Evolutionary conservation across 2,888 invertebrate species (phyloP).

Genomic region (Cryptus armator): DNA sequence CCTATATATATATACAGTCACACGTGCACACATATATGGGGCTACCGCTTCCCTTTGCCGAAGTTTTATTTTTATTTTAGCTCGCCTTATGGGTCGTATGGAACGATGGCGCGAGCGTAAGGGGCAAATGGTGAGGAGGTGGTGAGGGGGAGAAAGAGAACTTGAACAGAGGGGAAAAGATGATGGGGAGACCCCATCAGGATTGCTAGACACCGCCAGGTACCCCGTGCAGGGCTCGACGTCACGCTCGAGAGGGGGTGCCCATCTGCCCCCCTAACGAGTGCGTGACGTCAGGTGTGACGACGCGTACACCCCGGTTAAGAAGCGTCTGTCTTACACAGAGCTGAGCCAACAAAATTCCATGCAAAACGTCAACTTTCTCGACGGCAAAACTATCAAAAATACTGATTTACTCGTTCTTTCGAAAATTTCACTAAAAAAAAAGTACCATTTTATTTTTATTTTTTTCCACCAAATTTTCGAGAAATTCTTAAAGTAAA

Average conservation of each 20-base stretch:
- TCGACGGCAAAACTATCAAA: constrained; percentile 41
- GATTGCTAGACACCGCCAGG: constrained; percentile 77
- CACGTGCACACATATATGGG: constrained; percentile 17
- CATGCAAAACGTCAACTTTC: constrained; percentile 26
- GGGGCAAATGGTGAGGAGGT: constrained; percentile 60
- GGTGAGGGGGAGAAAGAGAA: constrained; percentile 56
- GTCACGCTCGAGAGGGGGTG: constrained; percentile 84
- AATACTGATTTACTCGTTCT: neutral
- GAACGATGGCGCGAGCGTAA: constrained; percentile 64
- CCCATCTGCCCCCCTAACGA: constrained; percentile 84
- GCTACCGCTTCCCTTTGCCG: constrained; percentile 73
- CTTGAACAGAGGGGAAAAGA: constrained; percentile 62
- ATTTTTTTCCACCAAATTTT: neutral
- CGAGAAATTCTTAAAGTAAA: neutral
- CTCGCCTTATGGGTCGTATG: constrained; percentile 80
- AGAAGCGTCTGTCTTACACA: constrained; percentile 72
- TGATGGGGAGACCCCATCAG: constrained; percentile 71
- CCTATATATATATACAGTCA: constrained; percentile 28
- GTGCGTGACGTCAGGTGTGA: constrained; percentile 85
- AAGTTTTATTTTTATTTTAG: constrained; percentile 82
- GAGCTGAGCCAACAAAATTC: constrained; percentile 39
- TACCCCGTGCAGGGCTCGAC: constrained; percentile 75
- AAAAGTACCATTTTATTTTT: neutral
- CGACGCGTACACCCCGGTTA: constrained; percentile 76
- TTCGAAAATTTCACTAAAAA: neutral